Evolutionary conservation across 1,140 invertebrate genomes (phyloP).

Genomic region (Drosophila burlai): DNA sequence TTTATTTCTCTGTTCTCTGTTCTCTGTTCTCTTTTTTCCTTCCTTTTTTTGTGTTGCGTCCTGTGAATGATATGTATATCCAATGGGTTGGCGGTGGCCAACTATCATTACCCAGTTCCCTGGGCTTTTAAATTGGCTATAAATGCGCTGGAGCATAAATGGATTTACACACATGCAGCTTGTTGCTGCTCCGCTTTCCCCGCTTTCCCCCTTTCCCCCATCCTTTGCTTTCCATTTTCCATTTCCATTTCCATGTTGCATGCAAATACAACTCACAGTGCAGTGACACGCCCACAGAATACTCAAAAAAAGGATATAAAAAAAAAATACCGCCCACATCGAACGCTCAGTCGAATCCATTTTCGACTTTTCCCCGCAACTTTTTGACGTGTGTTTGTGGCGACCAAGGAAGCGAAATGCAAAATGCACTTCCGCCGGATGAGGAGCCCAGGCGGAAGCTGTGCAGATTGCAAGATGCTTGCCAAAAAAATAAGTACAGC

Average conservation of each 20-base stretch:
- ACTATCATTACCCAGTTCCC: slow-evolving; percentile 46
- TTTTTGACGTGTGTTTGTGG: slow-evolving; percentile 8
- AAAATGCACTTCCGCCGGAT: slow-evolving; percentile 32
- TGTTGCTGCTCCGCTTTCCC: slow-evolving; percentile 48
- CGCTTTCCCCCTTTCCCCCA: neutral
- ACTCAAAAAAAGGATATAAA: neutral
- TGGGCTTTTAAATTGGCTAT: slow-evolving; percentile 76
- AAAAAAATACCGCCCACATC: neutral
- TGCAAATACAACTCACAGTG: slow-evolving; percentile 54
- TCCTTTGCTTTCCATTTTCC: neutral
- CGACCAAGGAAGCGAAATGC: slow-evolving; percentile 31
- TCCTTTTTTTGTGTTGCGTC: slow-evolving; percentile 21
- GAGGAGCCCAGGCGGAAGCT: slow-evolving; percentile 27
- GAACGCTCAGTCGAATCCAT: slow-evolving; percentile 10
- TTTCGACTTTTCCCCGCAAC: slow-evolving; percentile 2
- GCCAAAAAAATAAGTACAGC: neutral
- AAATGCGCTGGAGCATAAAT: slow-evolving; percentile 78
- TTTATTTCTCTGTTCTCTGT: neutral
- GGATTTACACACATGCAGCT: slow-evolving; percentile 79
- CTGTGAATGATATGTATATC: slow-evolving; percentile 43
- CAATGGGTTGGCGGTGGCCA: slow-evolving; percentile 18
- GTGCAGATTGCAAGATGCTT: slow-evolving; percentile 27
- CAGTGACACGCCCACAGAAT: slow-evolving; percentile 33
- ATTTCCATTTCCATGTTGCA: slow-evolving; percentile 67
- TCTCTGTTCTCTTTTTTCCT: neutral